These are phyloP conservation scores for Cybosia mesomella DNA, from an alignment of 2,888 invertebrate species.

Conservation along the genomic window DNA sequence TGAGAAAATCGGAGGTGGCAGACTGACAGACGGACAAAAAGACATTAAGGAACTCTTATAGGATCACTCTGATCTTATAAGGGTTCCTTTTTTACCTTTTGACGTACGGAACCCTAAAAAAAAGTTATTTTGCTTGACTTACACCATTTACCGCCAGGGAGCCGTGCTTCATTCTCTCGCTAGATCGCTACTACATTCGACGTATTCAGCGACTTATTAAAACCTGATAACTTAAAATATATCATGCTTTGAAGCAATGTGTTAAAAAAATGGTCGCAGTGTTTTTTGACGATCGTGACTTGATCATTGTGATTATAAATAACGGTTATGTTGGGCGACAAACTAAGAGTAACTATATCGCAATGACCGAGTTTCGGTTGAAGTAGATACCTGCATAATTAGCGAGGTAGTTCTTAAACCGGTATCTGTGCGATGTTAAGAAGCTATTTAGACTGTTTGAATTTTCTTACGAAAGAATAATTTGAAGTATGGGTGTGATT, in stretches of 20 bases:
- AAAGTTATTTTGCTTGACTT: background rate
- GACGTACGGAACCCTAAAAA: too few relatives aligned
- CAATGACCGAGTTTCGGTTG: conserved; percentile 45
- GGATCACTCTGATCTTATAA: too few relatives aligned
- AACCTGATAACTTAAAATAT: background rate
- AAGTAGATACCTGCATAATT: conserved; percentile 47
- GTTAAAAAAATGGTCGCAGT: conserved; percentile 6
- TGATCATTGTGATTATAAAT: conserved; percentile 16
- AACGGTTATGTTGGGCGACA: conserved; percentile 36
- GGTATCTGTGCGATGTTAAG: conserved; percentile 22
- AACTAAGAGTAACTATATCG: conserved; percentile 29
- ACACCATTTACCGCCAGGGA: background rate
- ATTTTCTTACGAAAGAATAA: conserved; percentile 6
- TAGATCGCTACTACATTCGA: too few relatives aligned
- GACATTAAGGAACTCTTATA: too few relatives aligned
- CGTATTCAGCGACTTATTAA: background rate
- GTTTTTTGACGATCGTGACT: conserved; percentile 7
- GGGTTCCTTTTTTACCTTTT: too few relatives aligned
- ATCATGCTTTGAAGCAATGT: background rate
- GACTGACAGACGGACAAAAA: too few relatives aligned
- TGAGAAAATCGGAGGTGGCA: too few relatives aligned
- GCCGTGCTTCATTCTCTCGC: background rate
- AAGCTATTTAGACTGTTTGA: background rate
- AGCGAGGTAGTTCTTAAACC: conserved; percentile 33
- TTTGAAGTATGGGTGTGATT: background rate